These are phyloP conservation scores for Zosterops lateralis DNA, from an alignment of 2,113 vertebrate species.

Conservation along the genomic window DNA sequence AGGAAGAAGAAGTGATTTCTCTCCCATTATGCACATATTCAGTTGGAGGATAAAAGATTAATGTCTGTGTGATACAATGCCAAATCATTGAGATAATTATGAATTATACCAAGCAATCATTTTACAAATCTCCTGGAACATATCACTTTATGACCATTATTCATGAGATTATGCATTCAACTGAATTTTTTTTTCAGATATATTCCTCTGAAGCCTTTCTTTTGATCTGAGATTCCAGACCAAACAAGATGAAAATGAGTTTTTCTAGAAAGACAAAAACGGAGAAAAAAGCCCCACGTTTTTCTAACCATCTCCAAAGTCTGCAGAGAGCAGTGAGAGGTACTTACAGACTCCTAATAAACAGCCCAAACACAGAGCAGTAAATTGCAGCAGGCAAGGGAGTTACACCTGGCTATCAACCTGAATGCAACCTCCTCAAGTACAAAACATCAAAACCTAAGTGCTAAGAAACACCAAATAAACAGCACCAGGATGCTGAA, in stretches of 20 bases:
- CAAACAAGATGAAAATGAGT: background rate
- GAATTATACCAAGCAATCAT: background rate
- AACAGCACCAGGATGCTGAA: background rate
- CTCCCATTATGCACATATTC: background rate
- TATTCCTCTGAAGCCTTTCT: background rate
- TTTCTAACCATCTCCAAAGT: background rate
- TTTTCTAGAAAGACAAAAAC: background rate
- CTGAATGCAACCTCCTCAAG: background rate
- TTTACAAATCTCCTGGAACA: conserved; percentile 7
- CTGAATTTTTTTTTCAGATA: background rate
- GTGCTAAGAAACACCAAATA: background rate
- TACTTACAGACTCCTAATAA: background rate
- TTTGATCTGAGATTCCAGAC: background rate
- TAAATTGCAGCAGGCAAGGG: background rate
- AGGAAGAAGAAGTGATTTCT: background rate
- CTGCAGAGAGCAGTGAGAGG: background rate
- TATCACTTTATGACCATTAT: background rate
- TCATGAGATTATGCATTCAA: background rate
- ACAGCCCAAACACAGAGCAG: background rate
- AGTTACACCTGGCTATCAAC: background rate
- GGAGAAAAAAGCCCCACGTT: fast-evolving
- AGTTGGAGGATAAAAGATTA: background rate
- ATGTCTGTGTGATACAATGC: background rate
- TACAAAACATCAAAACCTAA: background rate
- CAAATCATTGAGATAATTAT: conserved; percentile 9